These are phyloP conservation scores for Ceraclea dissimilis DNA, from an alignment of 2,888 invertebrate species.

Conservation along the genomic window DNA sequence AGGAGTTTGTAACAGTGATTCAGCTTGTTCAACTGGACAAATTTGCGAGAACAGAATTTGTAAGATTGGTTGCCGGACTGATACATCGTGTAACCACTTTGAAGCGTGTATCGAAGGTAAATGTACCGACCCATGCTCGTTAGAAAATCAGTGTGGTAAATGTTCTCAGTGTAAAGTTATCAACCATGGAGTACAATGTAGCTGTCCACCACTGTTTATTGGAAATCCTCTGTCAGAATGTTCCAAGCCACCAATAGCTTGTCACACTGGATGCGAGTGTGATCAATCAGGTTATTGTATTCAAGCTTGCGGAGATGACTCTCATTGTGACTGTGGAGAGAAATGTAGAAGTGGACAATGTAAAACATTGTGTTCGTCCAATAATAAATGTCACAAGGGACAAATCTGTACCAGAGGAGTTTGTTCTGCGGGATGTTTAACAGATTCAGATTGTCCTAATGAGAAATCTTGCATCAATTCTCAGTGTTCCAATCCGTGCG, in stretches of 20 bases:
- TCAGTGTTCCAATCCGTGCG: constrained; percentile 66
- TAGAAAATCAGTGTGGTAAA: constrained; percentile 66
- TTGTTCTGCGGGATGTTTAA: constrained; percentile 74
- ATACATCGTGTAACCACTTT: constrained; percentile 50
- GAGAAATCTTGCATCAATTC: constrained; percentile 65
- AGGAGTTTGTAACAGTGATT: constrained; percentile 79
- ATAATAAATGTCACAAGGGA: constrained; percentile 65
- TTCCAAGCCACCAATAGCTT: constrained; percentile 58
- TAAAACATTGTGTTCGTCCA: constrained; percentile 60
- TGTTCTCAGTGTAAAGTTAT: constrained; percentile 78
- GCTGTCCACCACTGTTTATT: constrained; percentile 70
- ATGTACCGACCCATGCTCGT: constrained; percentile 65
- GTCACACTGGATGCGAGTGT: constrained; percentile 72
- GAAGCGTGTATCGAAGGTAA: not conserved
- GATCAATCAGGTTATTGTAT: constrained; percentile 77
- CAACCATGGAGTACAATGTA: constrained; percentile 80
- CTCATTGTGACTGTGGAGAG: constrained; percentile 77
- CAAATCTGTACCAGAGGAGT: constrained; percentile 66
- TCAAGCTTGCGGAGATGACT: constrained; percentile 55
- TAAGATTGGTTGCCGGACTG: constrained; percentile 79
- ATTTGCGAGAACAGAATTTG: constrained; percentile 84
- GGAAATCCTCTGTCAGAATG: constrained; percentile 79
- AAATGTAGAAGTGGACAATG: constrained; percentile 67
- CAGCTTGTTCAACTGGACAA: constrained; percentile 69
- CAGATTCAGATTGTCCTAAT: constrained; percentile 70